phyloP scores from a whole-genome alignment of 1,140 invertebrate genomes.

The Agrypnia vestita region DNA sequence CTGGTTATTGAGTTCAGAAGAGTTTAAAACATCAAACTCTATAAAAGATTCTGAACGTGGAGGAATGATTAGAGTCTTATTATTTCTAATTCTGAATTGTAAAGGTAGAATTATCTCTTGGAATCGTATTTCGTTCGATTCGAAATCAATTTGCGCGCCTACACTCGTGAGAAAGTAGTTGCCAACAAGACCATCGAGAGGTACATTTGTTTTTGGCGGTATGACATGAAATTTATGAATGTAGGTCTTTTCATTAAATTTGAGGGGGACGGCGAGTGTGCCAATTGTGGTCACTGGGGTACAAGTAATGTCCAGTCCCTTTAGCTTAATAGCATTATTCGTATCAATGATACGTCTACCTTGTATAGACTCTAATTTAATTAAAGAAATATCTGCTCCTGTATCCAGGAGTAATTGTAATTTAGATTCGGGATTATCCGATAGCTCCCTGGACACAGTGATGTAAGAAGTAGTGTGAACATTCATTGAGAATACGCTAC shows the following conservation, averaged over 20 bases:
- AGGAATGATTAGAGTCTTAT: not conserved
- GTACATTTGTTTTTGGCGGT: not conserved
- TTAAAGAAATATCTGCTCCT: too few relatives aligned
- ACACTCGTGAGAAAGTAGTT: not conserved
- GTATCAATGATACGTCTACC: not conserved
- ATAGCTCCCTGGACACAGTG: too few relatives aligned
- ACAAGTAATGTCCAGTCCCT: not conserved
- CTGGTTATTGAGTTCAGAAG: too few relatives aligned
- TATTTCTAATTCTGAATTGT: not conserved
- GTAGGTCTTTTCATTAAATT: not conserved
- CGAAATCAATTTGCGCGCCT: not conserved
- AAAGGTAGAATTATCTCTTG: not conserved
- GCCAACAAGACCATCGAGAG: not conserved
- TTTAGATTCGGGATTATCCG: too few relatives aligned
- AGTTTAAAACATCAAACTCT: not conserved
- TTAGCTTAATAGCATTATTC: not conserved
- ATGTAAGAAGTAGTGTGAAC: too few relatives aligned
- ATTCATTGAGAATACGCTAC: too few relatives aligned
- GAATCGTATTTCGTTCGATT: not conserved
- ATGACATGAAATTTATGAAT: not conserved
- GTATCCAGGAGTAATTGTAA: too few relatives aligned
- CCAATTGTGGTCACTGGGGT: not conserved
- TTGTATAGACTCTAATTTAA: too few relatives aligned
- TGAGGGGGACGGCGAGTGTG: not conserved
- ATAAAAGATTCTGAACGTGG: conserved; percentile 2